Evolutionary conservation across 1,140 invertebrate genomes (phyloP).

Genomic region (Procambarus clarkii): DNA sequence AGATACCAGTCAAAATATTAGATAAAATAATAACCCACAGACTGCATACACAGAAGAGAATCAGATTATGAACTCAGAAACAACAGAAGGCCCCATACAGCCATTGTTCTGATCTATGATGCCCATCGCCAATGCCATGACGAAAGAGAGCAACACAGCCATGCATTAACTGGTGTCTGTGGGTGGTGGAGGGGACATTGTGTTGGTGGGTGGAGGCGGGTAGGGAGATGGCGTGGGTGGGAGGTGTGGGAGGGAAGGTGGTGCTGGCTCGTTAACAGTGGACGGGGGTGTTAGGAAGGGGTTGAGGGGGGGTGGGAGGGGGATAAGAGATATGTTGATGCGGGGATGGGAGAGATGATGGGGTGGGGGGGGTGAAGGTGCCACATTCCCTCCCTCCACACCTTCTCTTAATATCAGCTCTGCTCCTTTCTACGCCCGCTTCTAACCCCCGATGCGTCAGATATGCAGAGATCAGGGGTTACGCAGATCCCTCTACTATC

Average conservation of each 20-base stretch:
- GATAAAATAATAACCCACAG: too few relatives aligned
- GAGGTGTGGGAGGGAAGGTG: not conserved
- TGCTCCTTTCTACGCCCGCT: not conserved
- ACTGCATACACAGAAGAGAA: too few relatives aligned
- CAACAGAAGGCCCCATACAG: too few relatives aligned
- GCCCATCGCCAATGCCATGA: too few relatives aligned
- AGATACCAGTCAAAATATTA: too few relatives aligned
- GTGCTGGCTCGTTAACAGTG: constrained; percentile 21
- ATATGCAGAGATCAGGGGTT: too few relatives aligned
- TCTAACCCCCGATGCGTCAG: not conserved
- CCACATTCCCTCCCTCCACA: constrained; percentile 7
- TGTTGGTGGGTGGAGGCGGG: too few relatives aligned
- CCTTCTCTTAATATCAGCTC: not conserved
- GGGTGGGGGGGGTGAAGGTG: not conserved
- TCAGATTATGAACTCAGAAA: too few relatives aligned
- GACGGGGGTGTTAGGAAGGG: not conserved
- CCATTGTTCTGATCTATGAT: too few relatives aligned
- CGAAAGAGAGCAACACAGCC: not conserved
- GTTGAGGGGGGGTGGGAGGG: not conserved
- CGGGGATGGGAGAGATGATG: not conserved
- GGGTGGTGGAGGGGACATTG: too few relatives aligned
- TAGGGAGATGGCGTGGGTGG: not conserved
- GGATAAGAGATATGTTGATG: constrained; percentile 21
- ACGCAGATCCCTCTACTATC: not conserved
- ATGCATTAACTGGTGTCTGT: not conserved